These are phyloP conservation scores for Megalonaias nervosa DNA, from an alignment of 1,140 invertebrate species.

Conservation along the genomic window DNA sequence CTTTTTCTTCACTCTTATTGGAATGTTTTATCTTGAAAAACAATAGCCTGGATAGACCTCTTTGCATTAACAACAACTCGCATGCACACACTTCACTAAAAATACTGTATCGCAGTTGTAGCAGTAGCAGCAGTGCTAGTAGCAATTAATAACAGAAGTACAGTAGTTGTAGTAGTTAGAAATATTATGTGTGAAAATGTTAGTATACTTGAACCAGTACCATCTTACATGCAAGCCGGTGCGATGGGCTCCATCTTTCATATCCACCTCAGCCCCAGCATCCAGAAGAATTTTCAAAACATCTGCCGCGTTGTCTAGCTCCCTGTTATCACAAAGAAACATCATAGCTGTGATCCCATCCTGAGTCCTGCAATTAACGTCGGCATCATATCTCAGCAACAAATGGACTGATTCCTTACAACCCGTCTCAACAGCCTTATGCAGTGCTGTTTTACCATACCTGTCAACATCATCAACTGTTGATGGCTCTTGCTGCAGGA, in stretches of 20 bases:
- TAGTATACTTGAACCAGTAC: no score
- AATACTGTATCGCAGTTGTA: no score
- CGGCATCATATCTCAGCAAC: constrained; percentile 34
- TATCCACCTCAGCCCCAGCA: constrained; percentile 32
- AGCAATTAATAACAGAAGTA: no score
- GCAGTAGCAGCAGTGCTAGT: no score
- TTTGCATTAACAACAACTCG: no score
- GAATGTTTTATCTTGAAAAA: no score
- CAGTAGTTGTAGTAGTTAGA: no score
- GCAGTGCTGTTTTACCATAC: constrained; percentile 42
- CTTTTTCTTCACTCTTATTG: no score
- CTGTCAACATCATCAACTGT: constrained; percentile 40
- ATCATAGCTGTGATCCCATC: constrained; percentile 44
- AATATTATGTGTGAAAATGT: no score
- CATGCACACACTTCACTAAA: no score
- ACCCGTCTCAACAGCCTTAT: constrained; percentile 34
- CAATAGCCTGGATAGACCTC: no score
- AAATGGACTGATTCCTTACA: constrained; percentile 25
- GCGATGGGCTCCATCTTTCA: constrained; percentile 18
- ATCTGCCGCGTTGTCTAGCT: background rate
- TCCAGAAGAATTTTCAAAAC: constrained; percentile 34
- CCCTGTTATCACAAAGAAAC: constrained; percentile 19
- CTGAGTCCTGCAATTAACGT: constrained; percentile 30
- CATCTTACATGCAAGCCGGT: constrained; percentile 33
- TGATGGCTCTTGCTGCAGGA: constrained; percentile 19